Evolutionary conservation across 2,797 vertebrate species (phyloP), one percentile per base, ranked within the genome.

Genomic region (Xenopus petersii): DNA sequence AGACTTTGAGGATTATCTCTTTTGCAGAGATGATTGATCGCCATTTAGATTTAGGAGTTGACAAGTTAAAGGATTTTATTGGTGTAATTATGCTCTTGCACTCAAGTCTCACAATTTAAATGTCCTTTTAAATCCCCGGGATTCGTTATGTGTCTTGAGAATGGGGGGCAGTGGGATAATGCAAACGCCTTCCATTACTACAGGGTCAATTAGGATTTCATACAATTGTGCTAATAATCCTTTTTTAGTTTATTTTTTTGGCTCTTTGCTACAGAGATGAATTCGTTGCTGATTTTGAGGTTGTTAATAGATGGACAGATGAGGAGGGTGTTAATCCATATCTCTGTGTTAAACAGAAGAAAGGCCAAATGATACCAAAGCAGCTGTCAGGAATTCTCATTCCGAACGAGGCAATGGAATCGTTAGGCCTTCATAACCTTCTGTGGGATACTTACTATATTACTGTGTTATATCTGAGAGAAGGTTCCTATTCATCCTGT

Each of bases 21-120:
- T 89, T 89, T 89, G 88, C 86, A 89, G 86, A 88, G 89, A 89
- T 92, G 92, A 94, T 91, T 93, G 93, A 94, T 93, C 91, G 89
- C 91, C 92, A 91, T 94, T 93, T 92, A 92, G 88, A 90, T 93
- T 90, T 88, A 88, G 85, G 89, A 89, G 92, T 89, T 94, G 93
- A 95, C 93, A 94, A 92, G 91, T 92, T 94, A 95, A 95, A 93
- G 92, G 88, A 88, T 93, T 92, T 90, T 89, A 91, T 89, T 89
- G 87, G 87, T 88, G 89, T 93, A 94, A 95, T 95, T 94, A 93
- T 92, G 87, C 85, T 87, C 90, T 89, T 92, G 93, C 89, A 92
- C 91, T 91, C 90, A 92, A 42, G 92, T 89, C 89, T 92, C 91
- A 91, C 90, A 91, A 92, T 93, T 91, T 92, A 92, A 95, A 92